Conservation (phyloP, 2,888 invertebrate genomes). For the Clanis bilineata region DNA sequence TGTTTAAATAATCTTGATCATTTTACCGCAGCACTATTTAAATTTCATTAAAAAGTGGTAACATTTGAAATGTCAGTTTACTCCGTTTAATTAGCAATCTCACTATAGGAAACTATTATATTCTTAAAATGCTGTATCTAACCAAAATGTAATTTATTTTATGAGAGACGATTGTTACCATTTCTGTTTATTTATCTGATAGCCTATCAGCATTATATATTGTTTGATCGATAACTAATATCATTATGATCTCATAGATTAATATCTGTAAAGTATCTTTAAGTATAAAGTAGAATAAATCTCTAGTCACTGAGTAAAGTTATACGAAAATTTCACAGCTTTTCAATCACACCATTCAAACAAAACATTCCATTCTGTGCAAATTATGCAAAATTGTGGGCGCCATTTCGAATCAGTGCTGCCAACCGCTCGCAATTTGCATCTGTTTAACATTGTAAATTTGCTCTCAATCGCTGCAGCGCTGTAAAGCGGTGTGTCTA, state of each 20-base stretch:
- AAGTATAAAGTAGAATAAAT: conserved; percentile 26
- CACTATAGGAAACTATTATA: no score
- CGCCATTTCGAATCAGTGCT: conserved; percentile 74
- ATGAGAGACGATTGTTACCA: no score
- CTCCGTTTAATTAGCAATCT: no score
- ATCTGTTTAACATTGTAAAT: conserved; percentile 64
- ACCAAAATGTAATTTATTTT: no score
- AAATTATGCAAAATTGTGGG: conserved; percentile 74
- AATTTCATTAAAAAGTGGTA: no score
- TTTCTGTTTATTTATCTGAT: background rate
- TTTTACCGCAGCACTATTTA: no score
- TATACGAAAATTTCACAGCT: conserved; percentile 46
- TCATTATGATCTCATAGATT: conserved; percentile 5
- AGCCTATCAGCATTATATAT: background rate
- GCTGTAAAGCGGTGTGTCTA: conserved; percentile 30
- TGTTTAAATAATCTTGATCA: no score
- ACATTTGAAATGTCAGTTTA: no score
- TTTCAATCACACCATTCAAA: conserved; percentile 62
- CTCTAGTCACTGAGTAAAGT: conserved; percentile 25
- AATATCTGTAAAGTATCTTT: conserved; percentile 9
- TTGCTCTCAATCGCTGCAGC: conserved; percentile 48
- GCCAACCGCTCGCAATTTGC: conserved; percentile 76
- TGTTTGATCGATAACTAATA: background rate
- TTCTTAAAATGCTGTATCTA: no score
- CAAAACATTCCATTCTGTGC: conserved; percentile 43